Evolutionary conservation across 2,888 invertebrate genomes (phyloP).

Genomic region (Lysandra coridon): DNA sequence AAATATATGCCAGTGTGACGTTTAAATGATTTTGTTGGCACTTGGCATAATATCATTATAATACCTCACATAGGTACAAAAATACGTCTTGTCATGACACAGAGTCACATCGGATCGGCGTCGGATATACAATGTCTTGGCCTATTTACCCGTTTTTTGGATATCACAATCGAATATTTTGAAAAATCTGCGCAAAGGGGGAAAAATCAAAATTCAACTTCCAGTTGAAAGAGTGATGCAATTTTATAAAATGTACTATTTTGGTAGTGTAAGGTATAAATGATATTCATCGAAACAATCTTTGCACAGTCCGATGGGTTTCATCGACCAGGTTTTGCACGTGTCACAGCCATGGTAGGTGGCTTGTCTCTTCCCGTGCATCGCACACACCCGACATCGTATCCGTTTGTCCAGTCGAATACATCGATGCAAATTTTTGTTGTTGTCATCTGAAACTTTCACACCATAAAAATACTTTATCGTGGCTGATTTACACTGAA

Average conservation of each 20-base stretch:
- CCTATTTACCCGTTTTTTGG: too few species aligned
- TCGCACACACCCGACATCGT: conserved; percentile 5
- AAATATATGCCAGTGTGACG: too few species aligned
- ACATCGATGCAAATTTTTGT: background rate
- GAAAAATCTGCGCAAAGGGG: background rate
- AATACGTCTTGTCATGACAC: too few species aligned
- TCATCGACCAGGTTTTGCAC: background rate
- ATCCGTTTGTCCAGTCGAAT: background rate
- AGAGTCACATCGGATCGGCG: too few species aligned
- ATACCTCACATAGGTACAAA: too few species aligned
- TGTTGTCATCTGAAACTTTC: background rate
- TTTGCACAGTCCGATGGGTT: conserved; percentile 19
- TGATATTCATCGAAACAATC: conserved; percentile 19
- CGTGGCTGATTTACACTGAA: too few species aligned
- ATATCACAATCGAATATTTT: too few species aligned
- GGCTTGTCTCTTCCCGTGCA: conserved; percentile 11
- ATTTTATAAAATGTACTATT: background rate
- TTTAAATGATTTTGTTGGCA: too few species aligned
- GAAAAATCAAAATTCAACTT: too few species aligned
- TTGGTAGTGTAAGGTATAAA: background rate
- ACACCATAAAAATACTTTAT: background rate
- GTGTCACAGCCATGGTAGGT: conserved; percentile 3
- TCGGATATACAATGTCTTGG: too few species aligned
- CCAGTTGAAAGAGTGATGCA: too few species aligned
- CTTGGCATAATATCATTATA: too few species aligned